Evolutionary conservation across 2,113 vertebrate genomes (phyloP).

Genomic region (Corydoras sp.): DNA sequence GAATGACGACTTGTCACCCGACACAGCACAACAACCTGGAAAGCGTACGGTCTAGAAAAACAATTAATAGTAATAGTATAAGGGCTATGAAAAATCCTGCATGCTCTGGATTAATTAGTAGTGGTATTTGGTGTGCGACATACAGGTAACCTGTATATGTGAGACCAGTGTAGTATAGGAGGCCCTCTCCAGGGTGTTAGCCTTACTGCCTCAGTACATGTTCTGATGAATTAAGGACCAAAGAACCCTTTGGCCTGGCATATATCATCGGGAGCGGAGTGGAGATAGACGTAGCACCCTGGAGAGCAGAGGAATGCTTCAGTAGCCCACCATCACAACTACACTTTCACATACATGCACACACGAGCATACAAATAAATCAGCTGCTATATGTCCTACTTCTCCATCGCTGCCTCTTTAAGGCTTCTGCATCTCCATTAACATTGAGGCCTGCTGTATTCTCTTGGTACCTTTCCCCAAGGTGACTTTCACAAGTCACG

Average conservation of each 20-base stretch:
- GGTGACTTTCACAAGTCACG: no score
- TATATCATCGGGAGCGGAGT: conserved; percentile 39
- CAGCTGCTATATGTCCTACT: no score
- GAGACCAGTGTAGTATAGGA: conserved; percentile 11
- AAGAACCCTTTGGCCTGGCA: conserved; percentile 27
- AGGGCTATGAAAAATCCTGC: neutral
- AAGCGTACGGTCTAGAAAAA: neutral
- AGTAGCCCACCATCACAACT: conserved; percentile 20
- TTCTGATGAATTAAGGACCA: conserved; percentile 43
- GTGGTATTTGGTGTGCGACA: no score
- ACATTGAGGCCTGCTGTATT: no score
- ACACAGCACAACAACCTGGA: neutral
- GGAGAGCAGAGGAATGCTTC: conserved; percentile 42
- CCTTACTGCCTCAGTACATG: conserved; percentile 28
- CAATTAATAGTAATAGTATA: neutral
- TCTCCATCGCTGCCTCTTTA: conserved; percentile 2
- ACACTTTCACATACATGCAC: conserved; percentile 31
- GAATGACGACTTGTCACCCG: conserved; percentile 16
- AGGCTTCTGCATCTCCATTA: no score
- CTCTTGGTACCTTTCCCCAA: no score
- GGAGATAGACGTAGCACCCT: conserved; percentile 33
- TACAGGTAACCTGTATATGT: neutral
- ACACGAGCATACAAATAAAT: neutral
- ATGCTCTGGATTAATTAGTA: neutral
- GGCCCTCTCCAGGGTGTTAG: conserved; percentile 25